These are phyloP conservation scores for Tricholauxania praeusta DNA, from an alignment of 2,888 invertebrate genomes.

Conservation along the genomic window DNA sequence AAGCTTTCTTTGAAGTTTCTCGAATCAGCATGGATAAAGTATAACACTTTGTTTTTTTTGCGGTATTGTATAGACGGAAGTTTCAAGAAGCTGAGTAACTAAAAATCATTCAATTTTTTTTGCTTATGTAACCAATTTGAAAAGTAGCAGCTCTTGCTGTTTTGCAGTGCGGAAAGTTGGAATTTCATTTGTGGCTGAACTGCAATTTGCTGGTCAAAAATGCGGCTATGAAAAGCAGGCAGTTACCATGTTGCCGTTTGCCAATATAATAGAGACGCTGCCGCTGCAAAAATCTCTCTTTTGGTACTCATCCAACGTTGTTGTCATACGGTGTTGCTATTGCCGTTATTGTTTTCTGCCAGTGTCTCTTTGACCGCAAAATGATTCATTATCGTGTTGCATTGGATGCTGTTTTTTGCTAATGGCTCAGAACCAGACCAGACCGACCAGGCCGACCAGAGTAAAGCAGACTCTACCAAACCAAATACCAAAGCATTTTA, in stretches of 20 bases:
- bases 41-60: too few species aligned
- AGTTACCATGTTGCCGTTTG: conserved; percentile 18
- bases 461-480: background rate
- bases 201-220: background rate
- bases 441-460: background rate
- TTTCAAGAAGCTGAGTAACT: too few species aligned
- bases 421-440: conserved; percentile 23
- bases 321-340: conserved; percentile 11
- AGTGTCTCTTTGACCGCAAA: conserved; percentile 46
- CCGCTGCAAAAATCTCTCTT: conserved; percentile 14
- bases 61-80: too few species aligned
- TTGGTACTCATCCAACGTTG: conserved; percentile 31
- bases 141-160: too few species aligned
- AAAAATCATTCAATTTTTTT: too few species aligned
- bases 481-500: background rate
- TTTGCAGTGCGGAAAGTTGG: background rate
- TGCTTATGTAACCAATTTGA: too few species aligned
- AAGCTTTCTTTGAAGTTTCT: too few species aligned
- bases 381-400: conserved; percentile 47
- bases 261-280: conserved; percentile 35
- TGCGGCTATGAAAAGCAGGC: conserved; percentile 17
- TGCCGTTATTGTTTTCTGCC: conserved; percentile 21
- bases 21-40: too few species aligned
- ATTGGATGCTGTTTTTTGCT: conserved; percentile 36
- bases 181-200: conserved; percentile 10